These are phyloP conservation scores for Microtus ochrogaster DNA, from an alignment of 2,113 vertebrate species.

Conservation along the genomic window DNA sequence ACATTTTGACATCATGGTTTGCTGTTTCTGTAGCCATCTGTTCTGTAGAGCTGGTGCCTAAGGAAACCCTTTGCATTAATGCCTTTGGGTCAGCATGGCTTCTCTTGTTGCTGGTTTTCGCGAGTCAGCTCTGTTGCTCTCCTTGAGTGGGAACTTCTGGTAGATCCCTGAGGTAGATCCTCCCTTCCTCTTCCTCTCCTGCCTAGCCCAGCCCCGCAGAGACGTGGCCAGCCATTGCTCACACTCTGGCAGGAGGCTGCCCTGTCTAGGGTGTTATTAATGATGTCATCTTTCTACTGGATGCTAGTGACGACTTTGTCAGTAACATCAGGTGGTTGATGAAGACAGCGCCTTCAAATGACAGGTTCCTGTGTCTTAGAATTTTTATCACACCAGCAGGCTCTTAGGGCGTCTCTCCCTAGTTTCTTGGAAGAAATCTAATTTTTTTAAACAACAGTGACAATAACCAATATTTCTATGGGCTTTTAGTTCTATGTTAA, in stretches of 20 bases:
- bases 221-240: neutral
- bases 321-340: neutral
- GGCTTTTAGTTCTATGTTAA: neutral
- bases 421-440: neutral
- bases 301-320: constrained; percentile 19
- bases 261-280: neutral
- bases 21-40: neutral
- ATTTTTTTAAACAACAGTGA: neutral
- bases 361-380: neutral
- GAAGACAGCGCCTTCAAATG: neutral
- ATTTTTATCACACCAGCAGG: neutral
- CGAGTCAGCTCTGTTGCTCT: neutral
- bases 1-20: neutral
- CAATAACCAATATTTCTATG: neutral
- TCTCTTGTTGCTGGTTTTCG: no score
- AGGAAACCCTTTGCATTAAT: neutral
- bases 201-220: neutral
- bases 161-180: neutral
- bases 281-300: neutral
- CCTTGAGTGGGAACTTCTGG: neutral
- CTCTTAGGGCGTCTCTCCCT: neutral
- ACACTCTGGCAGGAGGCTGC: neutral
- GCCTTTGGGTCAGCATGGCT: accelerated
- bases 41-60: neutral
- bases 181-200: neutral